phyloP scores from a whole-genome alignment of 1,140 invertebrate species.

The Pentalonia nigronervosa region DNA sequence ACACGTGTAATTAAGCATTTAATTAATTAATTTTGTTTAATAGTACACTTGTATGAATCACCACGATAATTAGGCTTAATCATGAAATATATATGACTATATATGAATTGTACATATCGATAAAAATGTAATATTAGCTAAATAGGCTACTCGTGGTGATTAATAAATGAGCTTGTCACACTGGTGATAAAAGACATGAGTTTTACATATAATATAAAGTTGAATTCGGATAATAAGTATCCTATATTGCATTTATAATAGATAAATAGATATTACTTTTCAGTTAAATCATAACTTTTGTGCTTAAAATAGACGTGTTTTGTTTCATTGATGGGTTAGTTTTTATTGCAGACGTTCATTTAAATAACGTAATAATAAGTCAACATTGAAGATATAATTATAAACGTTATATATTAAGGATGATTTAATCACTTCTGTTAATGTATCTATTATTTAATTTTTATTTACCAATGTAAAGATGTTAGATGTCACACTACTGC shows the following conservation, averaged over 20 bases:
- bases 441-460: no score
- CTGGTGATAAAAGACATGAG: background rate
- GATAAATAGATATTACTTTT: background rate
- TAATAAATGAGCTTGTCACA: background rate
- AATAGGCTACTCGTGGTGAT: background rate
- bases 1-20: background rate
- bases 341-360: background rate
- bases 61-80: no score
- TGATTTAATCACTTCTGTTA: no score
- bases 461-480: no score
- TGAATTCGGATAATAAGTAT: background rate
- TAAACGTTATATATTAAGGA: no score
- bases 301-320: background rate
- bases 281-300: background rate
- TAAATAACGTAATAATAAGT: background rate
- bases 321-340: background rate
- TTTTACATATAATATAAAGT: background rate
- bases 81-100: background rate
- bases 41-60: no score
- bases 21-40: background rate
- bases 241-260: background rate
- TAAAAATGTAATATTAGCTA: background rate
- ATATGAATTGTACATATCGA: no score
- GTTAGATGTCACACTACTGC: no score
- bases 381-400: background rate